These are phyloP conservation scores for Oenanthe melanoleuca DNA, from an alignment of 2,113 vertebrate species.

Conservation along the genomic window DNA sequence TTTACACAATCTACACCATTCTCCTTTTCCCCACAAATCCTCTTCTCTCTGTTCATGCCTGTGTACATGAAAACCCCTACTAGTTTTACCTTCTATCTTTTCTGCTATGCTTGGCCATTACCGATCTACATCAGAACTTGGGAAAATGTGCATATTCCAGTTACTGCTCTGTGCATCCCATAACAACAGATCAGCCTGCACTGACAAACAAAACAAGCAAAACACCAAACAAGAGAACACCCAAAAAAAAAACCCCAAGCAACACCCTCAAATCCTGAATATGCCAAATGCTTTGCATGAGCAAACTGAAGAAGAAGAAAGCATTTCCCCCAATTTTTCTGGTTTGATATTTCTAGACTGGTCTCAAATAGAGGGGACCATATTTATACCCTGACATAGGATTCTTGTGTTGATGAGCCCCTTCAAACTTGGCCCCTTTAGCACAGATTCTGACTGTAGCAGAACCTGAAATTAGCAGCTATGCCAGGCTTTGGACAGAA, in stretches of 20 bases:
- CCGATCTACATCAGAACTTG: neutral
- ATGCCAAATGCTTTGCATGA: neutral
- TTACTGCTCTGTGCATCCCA: neutral
- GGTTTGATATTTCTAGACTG: neutral
- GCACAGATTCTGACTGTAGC: neutral
- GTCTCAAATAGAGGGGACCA: neutral
- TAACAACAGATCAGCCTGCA: neutral
- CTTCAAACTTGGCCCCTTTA: neutral
- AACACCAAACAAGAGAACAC: neutral
- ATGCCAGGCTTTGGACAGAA: conserved; percentile 21
- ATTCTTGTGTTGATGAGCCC: neutral
- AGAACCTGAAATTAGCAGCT: conserved; percentile 48
- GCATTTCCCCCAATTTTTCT: neutral
- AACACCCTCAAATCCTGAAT: neutral
- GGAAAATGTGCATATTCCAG: neutral
- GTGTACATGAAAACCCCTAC: neutral
- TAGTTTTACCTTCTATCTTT: neutral
- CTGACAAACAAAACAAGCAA: neutral
- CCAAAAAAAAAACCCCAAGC: neutral
- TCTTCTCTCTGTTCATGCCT: neutral
- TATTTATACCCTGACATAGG: neutral
- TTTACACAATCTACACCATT: neutral
- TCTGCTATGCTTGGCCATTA: neutral
- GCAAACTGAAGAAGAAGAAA: neutral
- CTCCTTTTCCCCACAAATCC: neutral